These are phyloP conservation scores for Plemyria rubiginata DNA, from an alignment of 2,888 invertebrate species.

Conservation along the genomic window DNA sequence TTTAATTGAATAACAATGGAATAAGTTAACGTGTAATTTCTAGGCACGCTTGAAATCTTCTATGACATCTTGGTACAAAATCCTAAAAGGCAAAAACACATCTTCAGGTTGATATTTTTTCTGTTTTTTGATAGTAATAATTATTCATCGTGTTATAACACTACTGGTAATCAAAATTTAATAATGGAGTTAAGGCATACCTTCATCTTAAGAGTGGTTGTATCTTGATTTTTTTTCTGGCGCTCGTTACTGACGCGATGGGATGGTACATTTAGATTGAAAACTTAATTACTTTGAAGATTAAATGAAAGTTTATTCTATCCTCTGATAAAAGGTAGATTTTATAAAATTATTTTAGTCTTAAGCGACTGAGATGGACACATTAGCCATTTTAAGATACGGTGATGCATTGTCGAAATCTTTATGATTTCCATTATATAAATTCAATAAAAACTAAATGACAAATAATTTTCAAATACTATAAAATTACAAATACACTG, in stretches of 20 bases:
- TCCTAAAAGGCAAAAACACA: no score
- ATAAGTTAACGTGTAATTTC: not conserved
- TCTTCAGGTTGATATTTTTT: no score
- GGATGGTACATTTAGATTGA: slow-evolving; percentile 51
- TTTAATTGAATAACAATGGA: not conserved
- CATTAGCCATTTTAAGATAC: no score
- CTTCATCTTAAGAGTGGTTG: slow-evolving; percentile 33
- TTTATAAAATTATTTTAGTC: no score
- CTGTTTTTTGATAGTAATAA: no score
- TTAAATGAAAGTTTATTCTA: slow-evolving; percentile 46
- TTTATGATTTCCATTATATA: no score
- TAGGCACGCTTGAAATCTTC: no score
- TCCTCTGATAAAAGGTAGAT: no score
- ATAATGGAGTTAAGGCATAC: slow-evolving; percentile 35
- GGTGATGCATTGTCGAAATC: no score
- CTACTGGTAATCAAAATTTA: slow-evolving; percentile 32
- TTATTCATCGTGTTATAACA: slow-evolving; percentile 23
- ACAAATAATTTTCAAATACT: not conserved
- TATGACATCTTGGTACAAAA: no score
- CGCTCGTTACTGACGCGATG: slow-evolving; percentile 19
- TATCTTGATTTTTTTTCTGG: slow-evolving; percentile 36
- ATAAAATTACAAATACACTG: not conserved
- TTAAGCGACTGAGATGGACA: no score
- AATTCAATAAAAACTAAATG: no score
- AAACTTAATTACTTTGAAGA: slow-evolving; percentile 58